phyloP scores from a whole-genome alignment of 53 echinoderm and acorn worm genomes.

The Astropecten irregularis region DNA sequence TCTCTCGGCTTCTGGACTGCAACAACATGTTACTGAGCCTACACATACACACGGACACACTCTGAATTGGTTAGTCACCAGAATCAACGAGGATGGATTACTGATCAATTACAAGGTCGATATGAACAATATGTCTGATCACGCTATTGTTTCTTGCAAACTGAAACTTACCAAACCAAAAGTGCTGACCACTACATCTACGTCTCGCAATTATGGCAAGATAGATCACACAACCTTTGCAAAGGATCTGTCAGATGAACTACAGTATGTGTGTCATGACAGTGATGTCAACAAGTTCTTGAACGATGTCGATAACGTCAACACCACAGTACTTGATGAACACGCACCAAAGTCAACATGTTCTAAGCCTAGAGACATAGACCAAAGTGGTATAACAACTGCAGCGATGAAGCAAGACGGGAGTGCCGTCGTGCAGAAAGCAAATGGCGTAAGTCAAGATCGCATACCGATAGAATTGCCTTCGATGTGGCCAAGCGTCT shows the following conservation, averaged over 20 bases:
- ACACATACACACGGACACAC: slow-evolving; percentile 6
- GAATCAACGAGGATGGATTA: not conserved
- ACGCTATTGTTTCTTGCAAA: not conserved
- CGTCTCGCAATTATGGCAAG: slow-evolving; percentile 2
- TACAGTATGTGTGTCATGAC: not conserved
- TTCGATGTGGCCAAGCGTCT: slow-evolving; percentile 10
- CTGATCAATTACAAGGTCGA: not conserved
- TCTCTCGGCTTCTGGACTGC: not conserved
- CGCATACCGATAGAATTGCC: not conserved
- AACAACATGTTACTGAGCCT: not conserved
- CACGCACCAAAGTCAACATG: not conserved
- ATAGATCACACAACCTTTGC: slow-evolving; percentile 18
- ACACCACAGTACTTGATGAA: not conserved
- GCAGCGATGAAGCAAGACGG: not conserved
- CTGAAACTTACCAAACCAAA: not conserved
- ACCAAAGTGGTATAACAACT: slow-evolving; percentile 30
- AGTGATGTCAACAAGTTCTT: slow-evolving; percentile 4
- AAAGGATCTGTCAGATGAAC: not conserved
- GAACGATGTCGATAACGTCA: not conserved
- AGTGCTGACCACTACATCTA: not conserved
- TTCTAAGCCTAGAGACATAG: not conserved
- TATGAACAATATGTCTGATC: not conserved
- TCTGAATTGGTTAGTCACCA: not conserved
- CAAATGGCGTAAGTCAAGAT: slow-evolving; percentile 8
- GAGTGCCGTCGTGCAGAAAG: slow-evolving; percentile 8